Evolutionary conservation across 2,797 vertebrate genomes (phyloP).

Genomic region (Sebastes umbrosus): DNA sequence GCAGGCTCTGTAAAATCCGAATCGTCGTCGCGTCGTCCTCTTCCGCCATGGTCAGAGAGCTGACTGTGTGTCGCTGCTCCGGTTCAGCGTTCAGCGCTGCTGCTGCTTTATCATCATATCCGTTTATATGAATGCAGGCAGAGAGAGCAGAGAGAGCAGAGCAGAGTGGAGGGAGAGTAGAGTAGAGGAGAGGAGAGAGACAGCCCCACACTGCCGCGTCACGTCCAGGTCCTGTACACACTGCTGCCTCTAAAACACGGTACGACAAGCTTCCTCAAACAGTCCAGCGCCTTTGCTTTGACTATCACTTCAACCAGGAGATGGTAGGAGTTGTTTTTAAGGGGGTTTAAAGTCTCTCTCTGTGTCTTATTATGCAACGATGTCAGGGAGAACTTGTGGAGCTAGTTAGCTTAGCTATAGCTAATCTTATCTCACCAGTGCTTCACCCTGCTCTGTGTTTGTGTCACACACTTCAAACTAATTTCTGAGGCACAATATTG

Average conservation of each 20-base stretch:
- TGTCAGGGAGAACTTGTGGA: constrained; percentile 14
- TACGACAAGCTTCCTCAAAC: constrained; percentile 28
- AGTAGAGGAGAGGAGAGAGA: constrained; percentile 48
- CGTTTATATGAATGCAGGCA: constrained; percentile 80
- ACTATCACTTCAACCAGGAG: neutral
- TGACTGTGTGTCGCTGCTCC: constrained; percentile 70
- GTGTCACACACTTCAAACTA: too few species aligned
- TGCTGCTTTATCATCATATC: constrained; percentile 76
- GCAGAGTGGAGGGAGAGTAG: constrained; percentile 44
- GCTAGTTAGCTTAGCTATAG: constrained; percentile 25
- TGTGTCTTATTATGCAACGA: constrained; percentile 38
- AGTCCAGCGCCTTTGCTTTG: neutral
- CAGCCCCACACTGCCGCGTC: constrained; percentile 76
- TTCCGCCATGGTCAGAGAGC: constrained; percentile 87
- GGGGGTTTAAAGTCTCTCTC: constrained; percentile 34
- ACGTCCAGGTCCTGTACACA: constrained; percentile 60
- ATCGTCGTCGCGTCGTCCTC: constrained; percentile 87
- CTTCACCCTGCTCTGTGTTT: neutral
- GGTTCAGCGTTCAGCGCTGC: constrained; percentile 74
- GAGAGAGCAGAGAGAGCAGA: too few species aligned
- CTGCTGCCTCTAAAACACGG: constrained; percentile 28
- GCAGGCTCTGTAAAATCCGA: constrained; percentile 93
- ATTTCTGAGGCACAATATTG: neutral
- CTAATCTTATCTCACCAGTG: constrained; percentile 19
- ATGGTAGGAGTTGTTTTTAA: constrained; percentile 37